These are phyloP conservation scores for Pelodytes ibericus DNA, from an alignment of 2,797 vertebrate species.

Conservation along the genomic window DNA sequence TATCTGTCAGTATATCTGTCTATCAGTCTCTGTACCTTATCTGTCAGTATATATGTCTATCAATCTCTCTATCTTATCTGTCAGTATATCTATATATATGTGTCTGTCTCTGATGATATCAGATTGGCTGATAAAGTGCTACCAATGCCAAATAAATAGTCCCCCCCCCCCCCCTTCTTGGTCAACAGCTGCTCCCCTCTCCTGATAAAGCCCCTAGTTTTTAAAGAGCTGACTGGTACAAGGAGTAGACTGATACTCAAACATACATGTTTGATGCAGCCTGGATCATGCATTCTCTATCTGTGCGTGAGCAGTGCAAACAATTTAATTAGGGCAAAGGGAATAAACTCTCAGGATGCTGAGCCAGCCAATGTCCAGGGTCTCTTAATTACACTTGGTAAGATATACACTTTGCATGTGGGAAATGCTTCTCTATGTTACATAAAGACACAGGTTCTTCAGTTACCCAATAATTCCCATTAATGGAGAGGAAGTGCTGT, in stretches of 20 bases:
- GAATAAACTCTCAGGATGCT: not conserved
- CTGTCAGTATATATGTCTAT: too few relatives aligned
- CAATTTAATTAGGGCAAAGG: not conserved
- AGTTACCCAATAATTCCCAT: constrained; percentile 48
- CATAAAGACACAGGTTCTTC: constrained; percentile 13
- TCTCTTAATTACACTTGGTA: not conserved
- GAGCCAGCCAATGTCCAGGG: constrained; percentile 5
- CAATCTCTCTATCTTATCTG: too few relatives aligned
- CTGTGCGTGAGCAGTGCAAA: constrained; percentile 5
- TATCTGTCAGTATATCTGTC: too few relatives aligned
- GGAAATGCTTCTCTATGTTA: constrained; percentile 27
- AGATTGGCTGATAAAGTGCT: too few relatives aligned
- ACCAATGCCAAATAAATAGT: too few relatives aligned
- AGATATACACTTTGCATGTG: not conserved
- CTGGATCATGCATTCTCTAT: not conserved
- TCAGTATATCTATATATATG: too few relatives aligned
- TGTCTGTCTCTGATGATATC: too few relatives aligned
- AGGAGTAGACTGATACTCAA: not conserved
- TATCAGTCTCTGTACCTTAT: too few relatives aligned
- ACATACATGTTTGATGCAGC: not conserved
- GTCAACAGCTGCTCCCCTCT: too few relatives aligned
- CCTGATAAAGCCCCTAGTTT: too few relatives aligned
- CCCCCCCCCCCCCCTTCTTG: too few relatives aligned
- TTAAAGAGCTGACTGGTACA: not conserved
- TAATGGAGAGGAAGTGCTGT: constrained; percentile 37